Conservation (phyloP, 35 echinoderm and acorn worm species). For the Apostichopus californicus region DNA sequence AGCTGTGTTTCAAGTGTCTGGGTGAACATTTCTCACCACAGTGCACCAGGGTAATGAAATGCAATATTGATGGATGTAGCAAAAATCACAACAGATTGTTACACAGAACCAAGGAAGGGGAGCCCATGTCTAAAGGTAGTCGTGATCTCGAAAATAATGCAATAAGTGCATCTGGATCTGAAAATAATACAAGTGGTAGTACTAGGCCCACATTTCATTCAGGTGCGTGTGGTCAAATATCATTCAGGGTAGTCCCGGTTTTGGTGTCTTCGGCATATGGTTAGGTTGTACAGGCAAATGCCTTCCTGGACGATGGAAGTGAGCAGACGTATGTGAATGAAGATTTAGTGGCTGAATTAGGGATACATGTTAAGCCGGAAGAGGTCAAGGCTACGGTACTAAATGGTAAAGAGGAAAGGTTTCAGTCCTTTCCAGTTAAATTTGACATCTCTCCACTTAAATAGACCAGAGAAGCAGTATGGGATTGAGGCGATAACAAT, state of each 20-base stretch:
- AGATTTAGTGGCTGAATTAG: slow-evolving; percentile 15
- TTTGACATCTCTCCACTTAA: slow-evolving; percentile 14
- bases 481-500: slow-evolving; percentile 40
- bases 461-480: neutral
- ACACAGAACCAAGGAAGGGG: slow-evolving; percentile 45
- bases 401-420: slow-evolving; percentile 49
- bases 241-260: slow-evolving; percentile 13
- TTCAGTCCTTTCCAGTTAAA: slow-evolving; percentile 23
- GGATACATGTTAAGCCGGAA: neutral
- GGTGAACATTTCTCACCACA: neutral
- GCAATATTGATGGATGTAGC: slow-evolving; percentile 32
- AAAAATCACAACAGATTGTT: slow-evolving; percentile 51
- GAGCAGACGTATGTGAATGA: slow-evolving; percentile 34
- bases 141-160: neutral
- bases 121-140: neutral
- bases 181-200: neutral
- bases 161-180: neutral
- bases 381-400: neutral
- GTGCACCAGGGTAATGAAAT: neutral
- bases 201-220: slow-evolving; percentile 12
- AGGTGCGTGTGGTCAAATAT: neutral
- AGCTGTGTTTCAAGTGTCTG: slow-evolving; percentile 29
- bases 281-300: slow-evolving; percentile 23
- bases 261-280: neutral
- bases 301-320: slow-evolving; percentile 38